These are phyloP conservation scores for Anguilla obscura DNA, from an alignment of 2,797 vertebrate species.

Conservation along the genomic window DNA sequence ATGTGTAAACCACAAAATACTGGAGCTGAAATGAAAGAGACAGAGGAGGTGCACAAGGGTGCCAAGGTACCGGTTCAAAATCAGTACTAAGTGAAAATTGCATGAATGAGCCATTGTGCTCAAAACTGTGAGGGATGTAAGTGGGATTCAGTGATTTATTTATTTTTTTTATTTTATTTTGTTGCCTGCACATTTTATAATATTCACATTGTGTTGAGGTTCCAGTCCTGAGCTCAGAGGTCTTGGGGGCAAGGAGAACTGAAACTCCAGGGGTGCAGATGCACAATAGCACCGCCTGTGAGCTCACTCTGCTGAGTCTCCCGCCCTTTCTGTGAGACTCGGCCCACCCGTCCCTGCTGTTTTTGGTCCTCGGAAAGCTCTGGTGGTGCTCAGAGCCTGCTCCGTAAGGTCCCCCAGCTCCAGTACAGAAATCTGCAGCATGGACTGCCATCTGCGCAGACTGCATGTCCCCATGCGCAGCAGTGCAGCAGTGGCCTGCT, in stretches of 20 bases:
- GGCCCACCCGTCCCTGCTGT: not conserved
- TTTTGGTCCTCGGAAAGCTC: not conserved
- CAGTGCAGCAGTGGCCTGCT: conserved; percentile 76
- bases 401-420: not conserved
- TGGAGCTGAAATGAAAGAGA: not conserved
- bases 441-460: not conserved
- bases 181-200: not conserved
- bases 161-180: not conserved
- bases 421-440: not conserved
- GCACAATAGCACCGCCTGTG: not conserved
- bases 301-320: no score
- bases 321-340: not conserved
- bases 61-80: not conserved
- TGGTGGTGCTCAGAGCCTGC: not conserved
- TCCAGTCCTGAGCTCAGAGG: not conserved
- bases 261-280: not conserved
- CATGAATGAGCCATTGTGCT: not conserved
- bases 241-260: not conserved
- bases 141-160: not conserved
- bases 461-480: conserved; percentile 59
- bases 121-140: not conserved
- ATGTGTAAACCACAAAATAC: not conserved
- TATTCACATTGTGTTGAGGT: not conserved
- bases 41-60: not conserved
- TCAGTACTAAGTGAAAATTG: not conserved